These are phyloP conservation scores for Colletes latitarsis DNA, from an alignment of 1,140 invertebrate species.

Conservation along the genomic window DNA sequence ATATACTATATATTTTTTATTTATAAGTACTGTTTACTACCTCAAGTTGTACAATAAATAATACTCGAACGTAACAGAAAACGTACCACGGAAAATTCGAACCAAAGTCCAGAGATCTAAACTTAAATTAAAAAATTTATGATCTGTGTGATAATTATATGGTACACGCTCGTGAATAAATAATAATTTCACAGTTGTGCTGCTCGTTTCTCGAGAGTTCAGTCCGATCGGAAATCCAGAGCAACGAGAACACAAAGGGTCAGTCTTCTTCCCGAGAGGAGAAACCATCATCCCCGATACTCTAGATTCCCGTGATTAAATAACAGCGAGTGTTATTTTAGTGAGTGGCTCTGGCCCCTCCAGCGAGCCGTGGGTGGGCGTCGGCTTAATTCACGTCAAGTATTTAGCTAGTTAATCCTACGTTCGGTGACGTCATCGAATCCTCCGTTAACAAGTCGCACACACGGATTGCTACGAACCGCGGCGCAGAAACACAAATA, in stretches of 20 bases:
- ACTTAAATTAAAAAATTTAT: too few relatives aligned
- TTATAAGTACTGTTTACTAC: too few relatives aligned
- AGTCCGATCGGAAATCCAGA: background rate
- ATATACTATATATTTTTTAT: too few relatives aligned
- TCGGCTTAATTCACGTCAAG: slow-evolving; percentile 72
- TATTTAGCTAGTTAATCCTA: slow-evolving; percentile 73
- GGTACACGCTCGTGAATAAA: too few relatives aligned
- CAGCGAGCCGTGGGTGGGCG: slow-evolving; percentile 66
- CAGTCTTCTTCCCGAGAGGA: slow-evolving; percentile 16
- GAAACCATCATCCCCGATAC: slow-evolving; percentile 3
- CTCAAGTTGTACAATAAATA: too few relatives aligned
- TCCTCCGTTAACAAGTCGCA: slow-evolving; percentile 52
- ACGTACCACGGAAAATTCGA: too few relatives aligned
- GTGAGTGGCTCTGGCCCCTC: slow-evolving; percentile 58
- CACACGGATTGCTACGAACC: background rate
- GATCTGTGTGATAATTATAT: too few relatives aligned
- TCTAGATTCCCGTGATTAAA: slow-evolving; percentile 42
- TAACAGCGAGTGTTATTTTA: slow-evolving; percentile 71
- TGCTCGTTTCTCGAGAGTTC: too few relatives aligned
- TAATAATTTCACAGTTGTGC: too few relatives aligned
- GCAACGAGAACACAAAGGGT: background rate
- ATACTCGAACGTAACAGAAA: too few relatives aligned
- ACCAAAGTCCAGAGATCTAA: too few relatives aligned
- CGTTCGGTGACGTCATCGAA: slow-evolving; percentile 69
- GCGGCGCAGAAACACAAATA: too few relatives aligned